phyloP scores from a whole-genome alignment of 2,113 vertebrate species.

The Micronycteris hirsuta region DNA sequence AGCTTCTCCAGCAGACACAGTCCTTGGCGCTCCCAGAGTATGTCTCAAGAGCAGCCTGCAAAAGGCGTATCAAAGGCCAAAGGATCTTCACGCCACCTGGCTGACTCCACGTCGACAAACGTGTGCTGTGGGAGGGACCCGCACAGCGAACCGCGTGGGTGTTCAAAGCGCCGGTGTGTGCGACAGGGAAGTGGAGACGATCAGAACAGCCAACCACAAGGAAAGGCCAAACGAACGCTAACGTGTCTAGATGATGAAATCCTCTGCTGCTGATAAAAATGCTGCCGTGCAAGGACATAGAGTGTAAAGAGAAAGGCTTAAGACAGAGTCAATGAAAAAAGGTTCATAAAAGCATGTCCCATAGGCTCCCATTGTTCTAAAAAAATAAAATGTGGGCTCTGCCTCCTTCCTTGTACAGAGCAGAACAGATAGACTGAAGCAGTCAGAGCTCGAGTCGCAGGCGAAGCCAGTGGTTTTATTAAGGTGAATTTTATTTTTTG shows the following conservation, averaged over 20 bases:
- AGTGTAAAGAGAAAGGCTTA: rapidly evolving
- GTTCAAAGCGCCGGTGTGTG: too few relatives aligned
- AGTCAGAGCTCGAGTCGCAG: rapidly evolving
- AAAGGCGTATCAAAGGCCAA: neutral
- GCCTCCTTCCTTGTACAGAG: neutral
- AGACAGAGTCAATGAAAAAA: neutral
- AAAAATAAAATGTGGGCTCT: neutral
- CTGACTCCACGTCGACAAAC: neutral
- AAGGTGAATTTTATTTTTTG: neutral
- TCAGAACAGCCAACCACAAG: rapidly evolving
- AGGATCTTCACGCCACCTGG: neutral
- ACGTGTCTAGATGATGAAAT: rapidly evolving
- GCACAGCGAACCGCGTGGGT: rapidly evolving
- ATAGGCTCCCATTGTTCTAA: neutral
- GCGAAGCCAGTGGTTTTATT: neutral
- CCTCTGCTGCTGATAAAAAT: too few relatives aligned
- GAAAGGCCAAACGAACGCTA: neutral
- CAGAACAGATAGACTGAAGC: neutral
- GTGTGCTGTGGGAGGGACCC: neutral
- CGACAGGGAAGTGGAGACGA: neutral
- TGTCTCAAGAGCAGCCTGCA: neutral
- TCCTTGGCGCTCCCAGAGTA: neutral
- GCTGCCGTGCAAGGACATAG: neutral
- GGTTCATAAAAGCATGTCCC: neutral
- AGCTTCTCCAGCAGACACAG: neutral